These are phyloP conservation scores for Pedetes capensis DNA, from an alignment of 2,113 vertebrate genomes.

Conservation along the genomic window DNA sequence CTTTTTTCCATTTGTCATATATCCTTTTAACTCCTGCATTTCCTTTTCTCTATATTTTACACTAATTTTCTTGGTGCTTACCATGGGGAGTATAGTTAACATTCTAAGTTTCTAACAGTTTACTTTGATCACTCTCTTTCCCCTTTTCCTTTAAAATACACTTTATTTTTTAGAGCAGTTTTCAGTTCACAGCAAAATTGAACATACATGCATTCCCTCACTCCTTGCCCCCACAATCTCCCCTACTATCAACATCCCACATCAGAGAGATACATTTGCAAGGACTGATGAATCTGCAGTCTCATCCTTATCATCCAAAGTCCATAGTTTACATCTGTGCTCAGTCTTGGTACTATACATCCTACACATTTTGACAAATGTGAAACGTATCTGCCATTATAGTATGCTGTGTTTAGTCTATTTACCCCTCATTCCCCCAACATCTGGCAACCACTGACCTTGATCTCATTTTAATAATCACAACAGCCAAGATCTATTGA, in stretches of 20 bases:
- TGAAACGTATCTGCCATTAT: neutral
- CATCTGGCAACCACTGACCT: neutral
- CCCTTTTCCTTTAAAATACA: neutral
- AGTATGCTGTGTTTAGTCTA: neutral
- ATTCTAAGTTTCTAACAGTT: conserved; percentile 19
- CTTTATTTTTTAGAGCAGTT: conserved; percentile 37
- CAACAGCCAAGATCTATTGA: neutral
- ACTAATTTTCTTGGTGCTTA: conserved; percentile 47
- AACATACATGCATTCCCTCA: neutral
- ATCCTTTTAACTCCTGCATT: conserved; percentile 17
- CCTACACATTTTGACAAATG: conserved; percentile 1
- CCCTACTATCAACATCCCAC: neutral
- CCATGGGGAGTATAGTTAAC: neutral
- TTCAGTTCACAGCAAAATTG: neutral
- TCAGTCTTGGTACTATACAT: neutral
- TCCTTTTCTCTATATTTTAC: conserved; percentile 4
- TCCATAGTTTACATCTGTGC: neutral
- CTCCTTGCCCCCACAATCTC: neutral
- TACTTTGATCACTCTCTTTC: conserved; percentile 25
- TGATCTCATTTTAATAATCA: conserved; percentile 14
- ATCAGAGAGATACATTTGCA: neutral
- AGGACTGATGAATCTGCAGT: neutral
- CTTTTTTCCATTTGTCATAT: neutral
- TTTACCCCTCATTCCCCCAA: neutral
- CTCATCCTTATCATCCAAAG: neutral